Evolutionary conservation across 2,888 invertebrate genomes (phyloP).

Genomic region (Strigamia maritima): DNA sequence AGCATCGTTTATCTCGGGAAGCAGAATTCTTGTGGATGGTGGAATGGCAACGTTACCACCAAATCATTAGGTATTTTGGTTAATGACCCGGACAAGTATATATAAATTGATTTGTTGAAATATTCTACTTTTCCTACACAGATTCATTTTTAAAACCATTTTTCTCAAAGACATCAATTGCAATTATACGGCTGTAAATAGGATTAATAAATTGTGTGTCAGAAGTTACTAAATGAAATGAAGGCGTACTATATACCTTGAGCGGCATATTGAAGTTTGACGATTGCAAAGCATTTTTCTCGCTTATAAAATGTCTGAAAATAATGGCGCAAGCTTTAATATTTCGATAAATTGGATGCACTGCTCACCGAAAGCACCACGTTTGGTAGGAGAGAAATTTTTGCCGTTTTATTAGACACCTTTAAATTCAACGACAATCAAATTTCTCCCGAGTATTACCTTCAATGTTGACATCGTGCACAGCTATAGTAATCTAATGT

Average conservation of each 20-base stretch:
- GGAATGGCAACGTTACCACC: conserved; percentile 3
- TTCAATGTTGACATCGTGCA: conserved; percentile 73
- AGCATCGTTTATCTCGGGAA: conserved; percentile 26
- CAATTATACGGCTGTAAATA: no score
- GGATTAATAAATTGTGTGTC: no score
- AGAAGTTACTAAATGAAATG: no score
- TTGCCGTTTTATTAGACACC: conserved; percentile 95
- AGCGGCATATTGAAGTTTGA: no score
- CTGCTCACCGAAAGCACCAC: conserved; percentile 76
- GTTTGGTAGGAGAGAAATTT: conserved; percentile 70
- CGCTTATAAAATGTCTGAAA: neutral
- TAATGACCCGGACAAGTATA: neutral
- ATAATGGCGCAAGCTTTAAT: neutral
- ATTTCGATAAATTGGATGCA: conserved; percentile 81
- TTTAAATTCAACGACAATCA: conserved; percentile 73
- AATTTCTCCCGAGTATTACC: conserved; percentile 84
- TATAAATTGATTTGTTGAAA: neutral
- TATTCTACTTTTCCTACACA: no score
- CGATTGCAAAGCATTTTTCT: no score
- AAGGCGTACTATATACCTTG: no score
- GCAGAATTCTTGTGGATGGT: conserved; percentile 34
- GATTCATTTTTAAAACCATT: no score
- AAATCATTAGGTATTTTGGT: neutral
- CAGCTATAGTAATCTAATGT: conserved; percentile 57
- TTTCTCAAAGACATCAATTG: no score